Evolutionary conservation across 2,888 invertebrate genomes (phyloP).

Genomic region (Acheta domesticus): DNA sequence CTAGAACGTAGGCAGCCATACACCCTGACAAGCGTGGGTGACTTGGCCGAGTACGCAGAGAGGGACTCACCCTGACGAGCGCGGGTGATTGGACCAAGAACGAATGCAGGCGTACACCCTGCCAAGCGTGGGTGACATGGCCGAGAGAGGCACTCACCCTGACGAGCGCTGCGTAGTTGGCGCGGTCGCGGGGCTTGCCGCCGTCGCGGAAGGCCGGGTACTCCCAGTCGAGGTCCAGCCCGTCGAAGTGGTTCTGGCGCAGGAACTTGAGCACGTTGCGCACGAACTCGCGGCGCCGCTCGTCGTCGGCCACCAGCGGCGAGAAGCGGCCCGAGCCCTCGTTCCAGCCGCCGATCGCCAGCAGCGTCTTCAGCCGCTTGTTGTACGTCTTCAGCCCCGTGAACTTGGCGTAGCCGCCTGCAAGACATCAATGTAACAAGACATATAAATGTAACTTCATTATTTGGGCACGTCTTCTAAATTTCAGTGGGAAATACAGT

Average conservation of each 20-base stretch:
- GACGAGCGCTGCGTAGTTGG: conserved; percentile 84
- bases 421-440: too few relatives aligned
- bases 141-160: conserved; percentile 52
- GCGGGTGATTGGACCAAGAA: too few relatives aligned
- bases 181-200: conserved; percentile 69
- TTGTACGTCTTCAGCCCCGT: conserved; percentile 90
- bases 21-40: too few relatives aligned
- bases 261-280: conserved; percentile 58
- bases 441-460: too few relatives aligned
- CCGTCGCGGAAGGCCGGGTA: conserved; percentile 81
- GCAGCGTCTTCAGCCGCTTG: conserved; percentile 82
- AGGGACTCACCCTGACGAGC: too few relatives aligned
- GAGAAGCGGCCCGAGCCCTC: conserved; percentile 88
- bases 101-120: too few relatives aligned
- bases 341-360: conserved; percentile 94
- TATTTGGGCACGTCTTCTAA: too few relatives aligned
- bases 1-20: too few relatives aligned
- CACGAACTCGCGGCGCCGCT: conserved; percentile 70
- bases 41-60: too few relatives aligned
- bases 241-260: conserved; percentile 88
- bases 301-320: conserved; percentile 76
- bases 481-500: too few relatives aligned
- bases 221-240: conserved; percentile 90
- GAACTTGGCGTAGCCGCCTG: conserved; percentile 92
- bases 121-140: too few relatives aligned